These are phyloP conservation scores for Hedya salicella DNA, from an alignment of 2,888 invertebrate species.

Conservation along the genomic window DNA sequence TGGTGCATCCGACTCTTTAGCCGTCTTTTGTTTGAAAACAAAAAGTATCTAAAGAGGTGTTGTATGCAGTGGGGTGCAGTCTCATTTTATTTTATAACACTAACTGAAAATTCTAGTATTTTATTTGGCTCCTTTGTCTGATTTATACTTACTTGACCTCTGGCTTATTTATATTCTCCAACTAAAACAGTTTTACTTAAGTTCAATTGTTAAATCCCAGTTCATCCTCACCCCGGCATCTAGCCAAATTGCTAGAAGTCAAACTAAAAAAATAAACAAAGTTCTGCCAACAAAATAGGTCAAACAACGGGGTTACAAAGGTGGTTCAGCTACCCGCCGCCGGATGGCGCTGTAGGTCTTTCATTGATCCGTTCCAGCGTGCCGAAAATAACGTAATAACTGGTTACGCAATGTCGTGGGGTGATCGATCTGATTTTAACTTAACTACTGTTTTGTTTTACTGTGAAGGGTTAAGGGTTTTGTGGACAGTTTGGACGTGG, in stretches of 20 bases:
- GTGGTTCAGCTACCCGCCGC: constrained; percentile 51
- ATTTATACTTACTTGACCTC: too few species aligned
- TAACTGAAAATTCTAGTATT: too few species aligned
- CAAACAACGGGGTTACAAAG: constrained; percentile 23
- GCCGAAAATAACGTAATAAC: constrained; percentile 65
- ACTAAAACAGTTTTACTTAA: constrained; percentile 15
- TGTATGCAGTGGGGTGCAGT: too few species aligned
- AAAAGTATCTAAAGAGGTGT: too few species aligned
- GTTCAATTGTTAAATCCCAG: constrained; percentile 20
- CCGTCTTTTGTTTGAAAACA: too few species aligned
- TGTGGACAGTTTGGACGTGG: neutral
- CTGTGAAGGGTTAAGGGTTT: neutral
- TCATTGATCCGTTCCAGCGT: constrained; percentile 68
- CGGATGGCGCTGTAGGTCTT: constrained; percentile 63
- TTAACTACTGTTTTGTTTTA: constrained; percentile 18
- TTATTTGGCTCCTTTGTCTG: too few species aligned
- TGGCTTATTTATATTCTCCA: constrained; percentile 3
- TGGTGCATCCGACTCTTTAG: too few species aligned
- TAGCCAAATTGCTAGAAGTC: constrained; percentile 25
- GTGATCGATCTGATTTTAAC: constrained; percentile 26
- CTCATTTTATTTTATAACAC: too few species aligned
- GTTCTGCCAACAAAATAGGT: constrained; percentile 27
- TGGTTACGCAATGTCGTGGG: constrained; percentile 56
- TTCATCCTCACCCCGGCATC: constrained; percentile 16
- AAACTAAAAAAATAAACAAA: constrained; percentile 16